These are phyloP conservation scores for Sebastes paucispinis DNA, from an alignment of 2,797 vertebrate genomes.

Conservation along the genomic window DNA sequence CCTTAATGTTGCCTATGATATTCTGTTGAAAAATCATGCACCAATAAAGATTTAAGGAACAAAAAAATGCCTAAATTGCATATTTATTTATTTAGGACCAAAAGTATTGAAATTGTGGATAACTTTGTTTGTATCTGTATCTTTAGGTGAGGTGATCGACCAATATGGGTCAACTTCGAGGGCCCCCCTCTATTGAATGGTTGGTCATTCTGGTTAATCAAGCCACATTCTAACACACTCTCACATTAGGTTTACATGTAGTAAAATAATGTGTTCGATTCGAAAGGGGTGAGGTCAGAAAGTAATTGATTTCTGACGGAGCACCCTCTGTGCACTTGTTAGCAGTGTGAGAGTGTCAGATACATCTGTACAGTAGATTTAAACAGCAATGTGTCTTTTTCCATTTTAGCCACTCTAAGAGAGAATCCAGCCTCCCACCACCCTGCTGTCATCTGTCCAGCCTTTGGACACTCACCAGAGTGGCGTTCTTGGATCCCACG, in stretches of 20 bases:
- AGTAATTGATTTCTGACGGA: neutral
- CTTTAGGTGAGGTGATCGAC: neutral
- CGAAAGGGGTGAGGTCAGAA: neutral
- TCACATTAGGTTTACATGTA: neutral
- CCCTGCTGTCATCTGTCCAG: conserved; percentile 41
- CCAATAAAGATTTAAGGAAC: no score
- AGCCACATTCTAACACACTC: neutral
- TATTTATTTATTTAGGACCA: neutral
- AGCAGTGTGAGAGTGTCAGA: neutral
- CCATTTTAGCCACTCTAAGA: neutral
- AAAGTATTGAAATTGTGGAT: neutral
- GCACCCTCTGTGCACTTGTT: neutral
- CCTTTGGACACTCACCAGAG: conserved; percentile 85
- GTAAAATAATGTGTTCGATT: neutral
- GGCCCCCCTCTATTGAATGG: neutral
- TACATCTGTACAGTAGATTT: neutral
- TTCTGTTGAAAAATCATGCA: no score
- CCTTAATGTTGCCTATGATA: neutral
- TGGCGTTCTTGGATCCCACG: conserved; percentile 94
- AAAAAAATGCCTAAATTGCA: neutral
- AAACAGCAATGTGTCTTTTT: neutral
- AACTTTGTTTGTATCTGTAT: neutral
- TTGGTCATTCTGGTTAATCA: neutral
- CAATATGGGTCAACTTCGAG: neutral
- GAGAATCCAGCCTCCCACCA: conserved; percentile 37